Base-by-base conservation (phyloP, 2,797 vertebrate genomes). In the Sciaenops ocellatus region DNA sequence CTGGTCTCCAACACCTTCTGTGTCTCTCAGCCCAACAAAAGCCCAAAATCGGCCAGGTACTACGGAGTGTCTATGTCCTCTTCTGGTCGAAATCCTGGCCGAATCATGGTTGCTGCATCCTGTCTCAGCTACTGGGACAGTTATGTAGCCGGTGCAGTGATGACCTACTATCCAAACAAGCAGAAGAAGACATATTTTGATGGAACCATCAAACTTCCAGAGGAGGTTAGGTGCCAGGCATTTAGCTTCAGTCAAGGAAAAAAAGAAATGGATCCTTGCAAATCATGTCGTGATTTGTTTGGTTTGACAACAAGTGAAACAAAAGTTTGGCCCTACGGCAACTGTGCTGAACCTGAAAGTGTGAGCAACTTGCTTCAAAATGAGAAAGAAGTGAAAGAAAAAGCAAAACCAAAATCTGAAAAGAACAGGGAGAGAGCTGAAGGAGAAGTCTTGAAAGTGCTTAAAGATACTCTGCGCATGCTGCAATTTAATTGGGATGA, bases 341-440 rank as follows among this genome's bases (percentile, higher is more conserved):
- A 74, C 83, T 87, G 83, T 61, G 89, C 88, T 3, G 88, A 90
- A 60, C 24, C 1, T 30, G 85, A 90, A 52, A 83, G 88, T 30
- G 2, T 90, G 51, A 90, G 79, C 60, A 87, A 90, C 8, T 26
- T 90, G 47, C 26, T 90, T 11, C 69, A 24, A 52, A 8, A 44
- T 0, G 82, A 42, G 0, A 0, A 0, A 6, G 4, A 34, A 0
- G 2, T 68, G 24, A 63, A 3, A 71, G 0, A 20, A 0, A 1
- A 22, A 12, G 9, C 4, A 13, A 2, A 0, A 2, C 56, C 2
- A 52, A 13, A 3, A 62, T 15, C 66, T 44, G 24, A 22, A 0
- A 0, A 3, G 0, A 17, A 24, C 1, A 72, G 56, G 24, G 0
- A 5, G 10, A 1, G 0, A 0, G 54, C 18, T 8, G 0, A 0